Base-by-base conservation (phyloP, 1,140 invertebrate genomes). In the Potamilus streckersoni region DNA sequence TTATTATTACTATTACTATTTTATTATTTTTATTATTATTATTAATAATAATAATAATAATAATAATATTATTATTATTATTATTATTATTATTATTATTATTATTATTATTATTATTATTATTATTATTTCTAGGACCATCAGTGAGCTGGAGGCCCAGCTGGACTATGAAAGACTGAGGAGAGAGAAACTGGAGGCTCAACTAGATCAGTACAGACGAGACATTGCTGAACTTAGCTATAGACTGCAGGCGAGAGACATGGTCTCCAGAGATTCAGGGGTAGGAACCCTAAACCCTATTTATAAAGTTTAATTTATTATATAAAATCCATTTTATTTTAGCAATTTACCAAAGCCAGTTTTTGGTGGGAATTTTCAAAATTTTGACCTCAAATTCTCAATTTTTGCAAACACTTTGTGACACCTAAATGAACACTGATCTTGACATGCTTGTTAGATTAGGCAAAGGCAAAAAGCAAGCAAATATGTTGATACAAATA, bases 151-250 rank as follows among this genome's bases (percentile, higher is more conserved):
- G 20, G 83, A 89, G 71, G 83, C 83, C 27, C 86, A 90, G 78
- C 78, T 91, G 66, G 90, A 91, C 66, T 88, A 89, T 76, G 89
- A 90, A 79, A 80, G 87, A 69, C 72, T 90, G 55, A 76, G 84
- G n/a, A 72, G 89, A 70, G 89, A 90, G 76, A 88, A 88, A 70
- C 79, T 90, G 6, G 89, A 91, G 71, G 87, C 85, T 23, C 84
- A 88, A 73, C 78, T 91, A 31, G 90, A 91, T 64, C 84, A 90
- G 67, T 89, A 89, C 78, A 80, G 85, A 55, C 72, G 82, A 63
- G 85, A 89, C 63, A 86, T 89, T 59, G 82, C 85, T 4, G 81
- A 86, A 66, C 76, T 89, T 38, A 85, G 83, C 65, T 79, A 83
- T 27, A 78, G 84, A 70, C 76, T 88, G 55, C 84, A 87, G 72